Base-by-base conservation (phyloP, 2,797 vertebrate species). In the Podargus strigoides region DNA sequence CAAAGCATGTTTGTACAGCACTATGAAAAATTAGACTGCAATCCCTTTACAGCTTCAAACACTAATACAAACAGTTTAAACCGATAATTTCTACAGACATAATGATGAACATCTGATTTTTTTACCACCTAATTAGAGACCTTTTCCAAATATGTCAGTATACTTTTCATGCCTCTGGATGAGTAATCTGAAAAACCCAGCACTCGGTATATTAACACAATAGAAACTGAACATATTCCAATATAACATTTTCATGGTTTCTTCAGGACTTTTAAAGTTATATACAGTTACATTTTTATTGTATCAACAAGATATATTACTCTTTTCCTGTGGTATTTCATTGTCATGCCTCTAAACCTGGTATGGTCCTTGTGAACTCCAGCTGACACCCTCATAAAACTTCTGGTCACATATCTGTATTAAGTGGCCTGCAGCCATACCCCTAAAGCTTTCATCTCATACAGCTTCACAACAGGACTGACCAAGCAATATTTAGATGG, bases 91-190 rank as follows among this genome's bases (percentile, higher is more conserved):
- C 72, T 80, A 50, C 39, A 93, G 56, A 64, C 19, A 49, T 47
- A 80, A 95, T 72, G 60, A 94, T 7, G 42, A 95, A 58, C 86
- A 85, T 87, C 56, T 93, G 75, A 42, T 73, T 76, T 85, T 56
- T 85, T 68, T 9, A 81, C 79, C 85, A 88, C 74, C 77, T 72
- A 90, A 94, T 92, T 82, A 87, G 34, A 80, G 76, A 64, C 11
- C 23, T 81, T 81, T 94, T 75, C 36, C 37, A 85, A 92, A 92
- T 58, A 80, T 5, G 2, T 34, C 70, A 79, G 28, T 75, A 56
- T 58, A 58, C 62, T 80, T 85, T 22, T 70, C 62, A 58, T 88
- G 42, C 42, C 34, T 62, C 67, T 59, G 30, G 41, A 60, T 92
- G 87, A 90, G 23, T 63, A 88, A 87, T 76, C 49, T 66, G 42